Evolutionary conservation across 2,888 invertebrate species (phyloP).

Genomic region (Hydroisotoma schaefferi): DNA sequence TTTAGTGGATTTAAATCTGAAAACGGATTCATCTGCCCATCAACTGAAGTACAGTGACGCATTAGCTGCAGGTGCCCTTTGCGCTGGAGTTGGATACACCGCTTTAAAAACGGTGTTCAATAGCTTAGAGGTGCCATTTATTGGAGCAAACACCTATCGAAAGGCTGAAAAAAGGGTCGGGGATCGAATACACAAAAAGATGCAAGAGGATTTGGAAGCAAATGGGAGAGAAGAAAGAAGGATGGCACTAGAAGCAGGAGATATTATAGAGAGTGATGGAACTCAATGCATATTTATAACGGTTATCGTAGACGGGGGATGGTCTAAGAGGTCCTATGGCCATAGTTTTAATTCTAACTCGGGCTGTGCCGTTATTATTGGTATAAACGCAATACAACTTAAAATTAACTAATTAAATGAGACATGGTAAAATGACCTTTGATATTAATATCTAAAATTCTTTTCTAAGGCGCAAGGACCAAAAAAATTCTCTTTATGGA

Average conservation of each 20-base stretch:
- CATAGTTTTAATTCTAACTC: slow-evolving; percentile 18
- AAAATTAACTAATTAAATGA: no score
- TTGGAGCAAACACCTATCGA: background rate
- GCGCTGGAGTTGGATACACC: slow-evolving; percentile 6
- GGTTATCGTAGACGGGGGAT: slow-evolving; percentile 23
- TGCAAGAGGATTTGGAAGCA: slow-evolving; percentile 52
- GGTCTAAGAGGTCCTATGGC: slow-evolving; percentile 24
- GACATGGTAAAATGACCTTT: no score
- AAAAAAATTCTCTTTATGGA: slow-evolving; percentile 13
- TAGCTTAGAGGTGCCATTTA: background rate
- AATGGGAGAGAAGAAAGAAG: slow-evolving; percentile 16
- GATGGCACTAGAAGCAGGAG: slow-evolving; percentile 18
- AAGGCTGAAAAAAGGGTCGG: slow-evolving; percentile 4
- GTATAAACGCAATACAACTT: no score
- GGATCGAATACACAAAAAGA: slow-evolving; percentile 49
- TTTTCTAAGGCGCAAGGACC: slow-evolving; percentile 19
- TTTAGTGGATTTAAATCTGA: no score
- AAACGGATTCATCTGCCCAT: background rate
- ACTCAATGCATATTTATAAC: slow-evolving; percentile 12
- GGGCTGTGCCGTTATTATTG: slow-evolving; percentile 19
- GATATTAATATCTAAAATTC: no score
- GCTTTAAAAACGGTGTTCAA: slow-evolving; percentile 5
- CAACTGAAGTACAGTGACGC: background rate
- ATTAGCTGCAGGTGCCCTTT: slow-evolving; percentile 7
- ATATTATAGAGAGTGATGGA: background rate